Evolutionary conservation across 2,797 vertebrate genomes (phyloP), one percentile per base, ranked within the genome.

Genomic region (Pseudochaenichthys georgianus): DNA sequence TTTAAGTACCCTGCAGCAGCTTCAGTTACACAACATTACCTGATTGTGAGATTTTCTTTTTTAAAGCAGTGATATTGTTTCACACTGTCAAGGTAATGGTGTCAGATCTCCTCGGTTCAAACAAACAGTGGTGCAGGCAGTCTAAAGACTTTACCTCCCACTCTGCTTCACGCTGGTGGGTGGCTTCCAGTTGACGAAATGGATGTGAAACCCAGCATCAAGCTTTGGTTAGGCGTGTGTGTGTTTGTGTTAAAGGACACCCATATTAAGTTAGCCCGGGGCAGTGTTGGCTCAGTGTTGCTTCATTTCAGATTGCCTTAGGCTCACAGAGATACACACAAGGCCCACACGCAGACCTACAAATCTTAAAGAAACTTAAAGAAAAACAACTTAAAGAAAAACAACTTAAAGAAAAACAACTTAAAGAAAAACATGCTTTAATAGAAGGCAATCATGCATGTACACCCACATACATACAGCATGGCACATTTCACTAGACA

Each of bases 291-390:
- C 81, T 70, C 64, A 80, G 58, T 59, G 77, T 83, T 86, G 73
- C 75, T 82, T 89, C 73, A 84, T 88, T 88, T 84, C 54, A 79
- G 54, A 70, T 83, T 78, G 87, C 86, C 89, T 82, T 64, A 23
- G 89, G 86, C 81, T 17, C 77, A 55, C 78, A 86, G 62, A 58
- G 51, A 69, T 41, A 31, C n/a, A 66, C 8, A 62, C 48, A 51
- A 60, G 34, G 63, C n/a, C 16, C 12, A 53, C 16, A 63, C 21
- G 42, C 43, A 66, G 54, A 31, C 46, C 63, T 75, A 57, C 71
- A 57, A 72, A 41, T n/a, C 21, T n/a, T n/a, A n/a, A n/a, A n/a
- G n/a, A n/a, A n/a, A n/a, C n/a, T n/a, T n/a, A n/a, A n/a, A n/a
- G n/a, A n/a, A n/a, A n/a, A n/a, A n/a, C n/a, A n/a, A n/a, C n/a